Evolutionary conservation across 2,888 invertebrate species (phyloP).

Genomic region (Cephus pygmeus): DNA sequence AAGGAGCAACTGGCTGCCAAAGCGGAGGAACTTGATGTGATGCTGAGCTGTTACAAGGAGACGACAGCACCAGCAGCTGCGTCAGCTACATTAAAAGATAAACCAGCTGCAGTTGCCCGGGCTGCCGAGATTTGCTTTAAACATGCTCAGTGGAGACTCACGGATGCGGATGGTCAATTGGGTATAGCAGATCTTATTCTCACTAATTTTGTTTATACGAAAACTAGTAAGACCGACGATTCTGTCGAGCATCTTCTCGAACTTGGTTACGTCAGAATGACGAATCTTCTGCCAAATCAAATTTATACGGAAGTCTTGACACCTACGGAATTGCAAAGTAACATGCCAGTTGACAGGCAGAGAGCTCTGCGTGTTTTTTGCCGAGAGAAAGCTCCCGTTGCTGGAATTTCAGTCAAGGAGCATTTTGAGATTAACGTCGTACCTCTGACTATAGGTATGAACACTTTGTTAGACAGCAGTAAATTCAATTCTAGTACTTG

Average conservation of each 20-base stretch:
- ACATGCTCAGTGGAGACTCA: constrained; percentile 97
- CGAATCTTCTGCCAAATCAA: constrained; percentile 93
- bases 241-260: constrained; percentile 97
- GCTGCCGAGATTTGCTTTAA: constrained; percentile 97
- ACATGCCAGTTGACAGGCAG: constrained; percentile 88
- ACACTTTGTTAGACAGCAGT: not conserved
- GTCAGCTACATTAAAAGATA: constrained; percentile 75
- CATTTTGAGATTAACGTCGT: constrained; percentile 99
- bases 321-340: constrained; percentile 82
- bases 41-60: constrained; percentile 93
- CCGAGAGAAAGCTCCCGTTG: constrained; percentile 94
- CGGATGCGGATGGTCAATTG: constrained; percentile 97
- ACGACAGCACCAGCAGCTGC: constrained; percentile 71
- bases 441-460: constrained; percentile 86
- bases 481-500: not conserved
- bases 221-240: constrained; percentile 95
- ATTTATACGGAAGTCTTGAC: constrained; percentile 89
- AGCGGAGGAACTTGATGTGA: constrained; percentile 94
- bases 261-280: constrained; percentile 94
- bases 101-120: constrained; percentile 81
- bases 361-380: constrained; percentile 95
- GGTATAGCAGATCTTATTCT: constrained; percentile 96
- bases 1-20: constrained; percentile 88
- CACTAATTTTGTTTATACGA: constrained; percentile 96
- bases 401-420: constrained; percentile 99